These are phyloP conservation scores for Galbula dea DNA, from an alignment of 2,113 vertebrate species.

Conservation along the genomic window DNA sequence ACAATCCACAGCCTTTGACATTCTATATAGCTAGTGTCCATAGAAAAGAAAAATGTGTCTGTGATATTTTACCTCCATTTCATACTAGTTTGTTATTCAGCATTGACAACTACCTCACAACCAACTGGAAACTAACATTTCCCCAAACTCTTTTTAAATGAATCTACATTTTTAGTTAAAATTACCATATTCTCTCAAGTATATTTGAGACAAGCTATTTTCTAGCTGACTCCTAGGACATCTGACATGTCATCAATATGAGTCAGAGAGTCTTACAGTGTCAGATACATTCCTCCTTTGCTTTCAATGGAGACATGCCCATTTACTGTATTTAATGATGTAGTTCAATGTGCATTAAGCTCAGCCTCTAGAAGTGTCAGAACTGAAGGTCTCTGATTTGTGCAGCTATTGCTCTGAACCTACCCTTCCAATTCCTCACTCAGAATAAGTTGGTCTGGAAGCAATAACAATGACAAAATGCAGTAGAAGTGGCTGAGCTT, in stretches of 20 bases:
- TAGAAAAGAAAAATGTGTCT: neutral
- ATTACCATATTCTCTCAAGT: neutral
- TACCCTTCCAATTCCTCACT: neutral
- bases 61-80: neutral
- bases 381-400: neutral
- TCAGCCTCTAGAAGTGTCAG: neutral
- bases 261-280: neutral
- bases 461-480: neutral
- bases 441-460: neutral
- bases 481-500: neutral
- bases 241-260: neutral
- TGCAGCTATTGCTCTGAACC: neutral
- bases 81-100: neutral
- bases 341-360: neutral
- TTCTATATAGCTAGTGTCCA: neutral
- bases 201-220: neutral
- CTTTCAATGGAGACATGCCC: neutral
- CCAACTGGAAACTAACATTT: neutral
- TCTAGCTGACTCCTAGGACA: neutral
- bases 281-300: neutral
- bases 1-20: neutral
- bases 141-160: neutral
- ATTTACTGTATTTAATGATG: slow-evolving; percentile 10
- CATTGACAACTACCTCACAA: neutral
- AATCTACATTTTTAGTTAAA: slow-evolving; percentile 5